phyloP scores from a whole-genome alignment of 2,888 invertebrate species.

The Seira ritae region DNA sequence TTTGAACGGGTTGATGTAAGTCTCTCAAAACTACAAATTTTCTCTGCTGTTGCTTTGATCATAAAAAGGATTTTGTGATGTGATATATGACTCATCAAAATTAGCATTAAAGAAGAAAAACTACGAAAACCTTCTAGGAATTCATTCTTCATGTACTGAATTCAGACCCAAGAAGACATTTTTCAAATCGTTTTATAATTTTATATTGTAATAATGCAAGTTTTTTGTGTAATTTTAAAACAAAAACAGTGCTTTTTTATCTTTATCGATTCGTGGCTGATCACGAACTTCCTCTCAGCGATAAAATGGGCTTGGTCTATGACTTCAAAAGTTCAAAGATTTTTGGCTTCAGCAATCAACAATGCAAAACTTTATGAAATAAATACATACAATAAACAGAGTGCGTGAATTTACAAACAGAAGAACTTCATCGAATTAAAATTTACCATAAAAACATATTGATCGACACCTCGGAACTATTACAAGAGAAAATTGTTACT shows the following conservation, averaged over 20 bases:
- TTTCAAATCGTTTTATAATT: not conserved
- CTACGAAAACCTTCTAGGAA: not conserved
- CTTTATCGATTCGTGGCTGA: not conserved
- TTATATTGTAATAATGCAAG: too few species aligned
- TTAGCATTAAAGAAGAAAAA: not conserved
- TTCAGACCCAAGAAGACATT: not conserved
- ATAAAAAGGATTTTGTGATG: too few species aligned
- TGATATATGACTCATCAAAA: not conserved
- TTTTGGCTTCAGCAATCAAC: too few species aligned
- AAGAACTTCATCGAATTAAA: too few species aligned
- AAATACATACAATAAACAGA: too few species aligned
- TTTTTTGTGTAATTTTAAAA: not conserved
- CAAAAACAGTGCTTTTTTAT: not conserved
- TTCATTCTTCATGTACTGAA: not conserved
- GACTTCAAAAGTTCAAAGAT: not conserved
- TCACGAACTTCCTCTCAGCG: not conserved
- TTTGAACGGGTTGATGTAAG: slow-evolving; percentile 72
- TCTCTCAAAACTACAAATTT: slow-evolving; percentile 21
- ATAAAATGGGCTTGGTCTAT: not conserved
- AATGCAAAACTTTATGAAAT: too few species aligned
- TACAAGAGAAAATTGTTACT: not conserved
- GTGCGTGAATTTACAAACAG: too few species aligned
- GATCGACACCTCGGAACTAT: too few species aligned
- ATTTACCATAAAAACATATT: too few species aligned
- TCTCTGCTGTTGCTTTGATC: not conserved